These are phyloP conservation scores for Epistrophella euchroma DNA, from an alignment of 2,888 invertebrate species.

Conservation along the genomic window DNA sequence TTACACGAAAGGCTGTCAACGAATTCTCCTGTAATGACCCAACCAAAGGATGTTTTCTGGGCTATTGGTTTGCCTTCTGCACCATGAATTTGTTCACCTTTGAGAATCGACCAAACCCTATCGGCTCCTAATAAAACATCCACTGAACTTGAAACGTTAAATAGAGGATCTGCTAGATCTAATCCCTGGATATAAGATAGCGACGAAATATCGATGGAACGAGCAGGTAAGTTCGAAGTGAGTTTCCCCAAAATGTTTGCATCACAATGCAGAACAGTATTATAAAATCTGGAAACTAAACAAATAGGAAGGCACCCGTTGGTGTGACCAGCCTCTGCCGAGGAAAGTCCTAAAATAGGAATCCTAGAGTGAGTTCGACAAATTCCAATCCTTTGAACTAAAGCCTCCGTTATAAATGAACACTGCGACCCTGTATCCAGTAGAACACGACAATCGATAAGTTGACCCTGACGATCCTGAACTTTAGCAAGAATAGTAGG, in stretches of 20 bases:
- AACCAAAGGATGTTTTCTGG: background rate
- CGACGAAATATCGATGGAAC: conserved; percentile 9
- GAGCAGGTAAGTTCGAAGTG: conserved; percentile 1
- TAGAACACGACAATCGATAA: background rate
- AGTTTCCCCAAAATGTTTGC: conserved; percentile 3
- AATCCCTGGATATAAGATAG: conserved; percentile 32
- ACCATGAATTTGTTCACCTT: conserved; percentile 42
- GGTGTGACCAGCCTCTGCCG: background rate
- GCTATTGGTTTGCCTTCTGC: background rate
- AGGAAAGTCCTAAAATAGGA: conserved; percentile 2
- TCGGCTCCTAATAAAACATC: conserved; percentile 61
- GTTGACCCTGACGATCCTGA: background rate
- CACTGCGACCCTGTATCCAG: background rate
- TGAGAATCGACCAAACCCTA: conserved; percentile 58
- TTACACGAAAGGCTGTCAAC: conserved; percentile 12
- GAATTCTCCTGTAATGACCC: conserved; percentile 23
- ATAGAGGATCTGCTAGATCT: conserved; percentile 59
- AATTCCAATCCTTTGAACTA: conserved; percentile 5
- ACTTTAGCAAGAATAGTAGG: background rate
- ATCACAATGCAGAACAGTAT: background rate
- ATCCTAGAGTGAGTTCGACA: conserved; percentile 1
- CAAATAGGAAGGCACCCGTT: background rate
- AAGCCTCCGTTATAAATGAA: background rate
- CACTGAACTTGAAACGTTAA: conserved; percentile 54
- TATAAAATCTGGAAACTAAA: background rate